phyloP scores from a whole-genome alignment of 2,113 vertebrate species.

The Gobiocypris rarus region DNA sequence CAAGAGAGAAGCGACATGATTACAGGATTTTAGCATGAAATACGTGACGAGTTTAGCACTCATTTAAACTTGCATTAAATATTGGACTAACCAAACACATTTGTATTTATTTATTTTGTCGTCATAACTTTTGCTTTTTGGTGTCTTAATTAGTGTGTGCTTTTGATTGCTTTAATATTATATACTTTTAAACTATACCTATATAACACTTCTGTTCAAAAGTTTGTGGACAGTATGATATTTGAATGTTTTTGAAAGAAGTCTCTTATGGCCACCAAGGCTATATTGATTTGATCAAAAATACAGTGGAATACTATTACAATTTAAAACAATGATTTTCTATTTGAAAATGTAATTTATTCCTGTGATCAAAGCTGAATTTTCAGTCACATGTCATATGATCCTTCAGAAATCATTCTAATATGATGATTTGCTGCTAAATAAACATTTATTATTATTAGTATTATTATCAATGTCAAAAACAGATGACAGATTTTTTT shows the following conservation, averaged over 20 bases:
- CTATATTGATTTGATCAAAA: neutral
- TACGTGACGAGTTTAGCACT: neutral
- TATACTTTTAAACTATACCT: too few species aligned
- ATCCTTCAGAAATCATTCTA: too few species aligned
- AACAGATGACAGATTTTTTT: too few species aligned
- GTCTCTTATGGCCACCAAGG: neutral
- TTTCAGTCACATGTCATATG: neutral
- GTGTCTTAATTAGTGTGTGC: too few species aligned
- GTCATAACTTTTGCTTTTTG: too few species aligned
- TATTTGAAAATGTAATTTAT: neutral
- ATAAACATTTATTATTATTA: too few species aligned
- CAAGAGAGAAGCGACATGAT: slow-evolving; percentile 37
- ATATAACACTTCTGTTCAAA: too few species aligned
- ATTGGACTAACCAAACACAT: neutral
- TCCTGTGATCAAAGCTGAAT: neutral
- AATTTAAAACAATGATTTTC: neutral
- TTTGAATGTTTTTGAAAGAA: too few species aligned
- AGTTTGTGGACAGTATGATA: too few species aligned
- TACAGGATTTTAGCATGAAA: neutral
- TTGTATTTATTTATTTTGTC: neutral
- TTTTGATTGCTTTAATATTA: too few species aligned
- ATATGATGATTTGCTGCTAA: too few species aligned
- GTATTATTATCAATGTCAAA: too few species aligned
- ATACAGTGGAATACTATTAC: neutral
- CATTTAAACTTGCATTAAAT: neutral